Evolutionary conservation across 1,140 invertebrate genomes (phyloP), one percentile per base, ranked within the genome.

Genomic region (Tenebrio molitor): DNA sequence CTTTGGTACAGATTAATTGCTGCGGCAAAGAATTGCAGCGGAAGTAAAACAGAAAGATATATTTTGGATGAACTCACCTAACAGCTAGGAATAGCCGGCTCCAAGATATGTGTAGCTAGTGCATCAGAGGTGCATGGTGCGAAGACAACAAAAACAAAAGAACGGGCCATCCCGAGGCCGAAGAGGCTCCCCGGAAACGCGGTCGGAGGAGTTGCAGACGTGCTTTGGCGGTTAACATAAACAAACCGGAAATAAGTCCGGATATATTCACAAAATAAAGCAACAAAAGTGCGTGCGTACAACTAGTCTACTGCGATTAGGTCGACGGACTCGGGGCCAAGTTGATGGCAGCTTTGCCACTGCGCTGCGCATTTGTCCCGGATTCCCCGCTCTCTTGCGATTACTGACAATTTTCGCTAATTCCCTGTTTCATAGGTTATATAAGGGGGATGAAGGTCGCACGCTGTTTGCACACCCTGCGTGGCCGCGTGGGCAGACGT

Each of bases 281-380:
- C 42, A 71, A 74, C 41, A 66, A 71, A 71, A 74, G 62, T 62
- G 63, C 63, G 73, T 70, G 62, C 63, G 34, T 67, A 53, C 69
- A 66, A 71, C 41, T 70, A 70, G 62, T 39, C 68, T 70, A 70
- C 72, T 67, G 69, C 29, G 63, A 73, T 75, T 73, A 71, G 75
- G 75, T 77, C 75, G 75, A 77, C 63, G 75, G 70, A 77, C 75
- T 73, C 75, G 70, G 41, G 64, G 50, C 50, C 50, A 58, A 58
- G 21, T 58, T 58, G 46, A 53, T 53, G 50, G 21, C 29, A 34
- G 50, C 50, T 58, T 58, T 25, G 50, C 50, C 50, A 58, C 50
- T 44, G 64, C 64, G 64, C 42, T 44, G 64, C 64, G 64, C 36
- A 66, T 66, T 66, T 66, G 64, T 21, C 64, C 64, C 42, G 42